A percentile compares a stretch with the other conserved stretches of the same genome.
Evolutionary conservation across 2,888 invertebrate genomes (phyloP).

Genomic region (Nebria brevicollis): DNA sequence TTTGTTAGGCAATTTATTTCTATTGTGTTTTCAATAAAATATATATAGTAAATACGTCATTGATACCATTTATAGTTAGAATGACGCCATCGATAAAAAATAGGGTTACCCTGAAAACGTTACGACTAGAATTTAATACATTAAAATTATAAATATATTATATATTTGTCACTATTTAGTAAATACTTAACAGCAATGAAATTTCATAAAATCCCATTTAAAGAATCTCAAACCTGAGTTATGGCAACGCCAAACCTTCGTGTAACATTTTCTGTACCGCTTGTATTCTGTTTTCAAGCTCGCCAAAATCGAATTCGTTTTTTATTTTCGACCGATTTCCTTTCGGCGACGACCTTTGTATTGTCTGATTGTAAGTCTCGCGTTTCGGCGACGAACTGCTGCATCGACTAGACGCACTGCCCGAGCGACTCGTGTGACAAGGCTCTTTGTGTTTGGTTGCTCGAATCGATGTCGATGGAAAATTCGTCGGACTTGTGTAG

Average conservation of each 20-base stretch:
- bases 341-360: constrained; percentile 3
- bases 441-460: background rate
- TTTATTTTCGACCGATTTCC: constrained; percentile 18
- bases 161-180: too few relatives aligned
- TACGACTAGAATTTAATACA: too few relatives aligned
- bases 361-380: background rate
- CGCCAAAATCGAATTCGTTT: constrained; percentile 59
- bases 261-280: constrained; percentile 61
- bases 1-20: background rate
- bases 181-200: too few relatives aligned
- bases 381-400: background rate
- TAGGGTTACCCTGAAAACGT: too few relatives aligned
- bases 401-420: constrained; percentile 8
- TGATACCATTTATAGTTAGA: too few relatives aligned
- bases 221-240: too few relatives aligned
- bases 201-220: too few relatives aligned
- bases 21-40: background rate
- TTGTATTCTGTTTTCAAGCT: constrained; percentile 61
- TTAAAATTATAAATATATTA: too few relatives aligned
- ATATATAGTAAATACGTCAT: too few relatives aligned
- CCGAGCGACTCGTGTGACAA: background rate
- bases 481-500: background rate
- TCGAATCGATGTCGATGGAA: background rate
- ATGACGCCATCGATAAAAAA: too few relatives aligned
- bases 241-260: background rate